These are phyloP conservation scores for Australoheros facetus DNA, from an alignment of 2,797 vertebrate genomes.

Conservation along the genomic window DNA sequence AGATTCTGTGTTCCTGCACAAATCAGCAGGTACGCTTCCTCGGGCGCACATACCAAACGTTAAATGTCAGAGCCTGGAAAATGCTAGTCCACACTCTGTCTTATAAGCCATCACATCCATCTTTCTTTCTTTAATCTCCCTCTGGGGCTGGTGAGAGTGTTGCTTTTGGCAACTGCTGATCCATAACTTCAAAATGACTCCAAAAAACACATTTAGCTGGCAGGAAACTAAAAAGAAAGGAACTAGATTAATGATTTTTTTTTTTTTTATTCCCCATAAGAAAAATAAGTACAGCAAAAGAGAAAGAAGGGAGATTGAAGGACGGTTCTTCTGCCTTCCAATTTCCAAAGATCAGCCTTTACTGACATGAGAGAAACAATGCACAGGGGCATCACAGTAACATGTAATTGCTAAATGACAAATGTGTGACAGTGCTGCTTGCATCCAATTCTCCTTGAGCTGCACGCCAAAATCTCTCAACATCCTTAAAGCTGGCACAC, in stretches of 20 bases:
- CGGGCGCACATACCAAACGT: background rate
- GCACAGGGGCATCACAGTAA: background rate
- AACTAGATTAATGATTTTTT: background rate
- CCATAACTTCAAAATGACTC: constrained; percentile 30
- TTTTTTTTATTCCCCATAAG: background rate
- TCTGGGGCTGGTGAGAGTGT: background rate
- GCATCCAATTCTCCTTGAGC: background rate
- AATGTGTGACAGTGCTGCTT: background rate
- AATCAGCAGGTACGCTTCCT: constrained; percentile 15
- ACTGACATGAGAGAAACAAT: background rate
- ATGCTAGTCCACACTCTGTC: constrained; percentile 13
- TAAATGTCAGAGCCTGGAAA: constrained; percentile 13
- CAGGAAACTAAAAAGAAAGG: background rate
- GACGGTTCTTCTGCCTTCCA: background rate
- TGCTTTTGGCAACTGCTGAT: constrained; percentile 34
- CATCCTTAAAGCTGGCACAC: constrained; percentile 17
- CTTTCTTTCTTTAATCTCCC: constrained; percentile 12
- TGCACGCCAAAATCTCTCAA: background rate
- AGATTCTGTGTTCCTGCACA: background rate
- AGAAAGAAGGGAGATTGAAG: background rate
- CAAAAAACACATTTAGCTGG: constrained; percentile 16
- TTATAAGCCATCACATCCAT: constrained; percentile 6
- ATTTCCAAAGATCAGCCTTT: background rate
- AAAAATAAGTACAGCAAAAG: background rate
- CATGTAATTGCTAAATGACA: background rate